Evolutionary conservation across 2,797 vertebrate species (phyloP).

Genomic region (Oryzias sinensis): DNA sequence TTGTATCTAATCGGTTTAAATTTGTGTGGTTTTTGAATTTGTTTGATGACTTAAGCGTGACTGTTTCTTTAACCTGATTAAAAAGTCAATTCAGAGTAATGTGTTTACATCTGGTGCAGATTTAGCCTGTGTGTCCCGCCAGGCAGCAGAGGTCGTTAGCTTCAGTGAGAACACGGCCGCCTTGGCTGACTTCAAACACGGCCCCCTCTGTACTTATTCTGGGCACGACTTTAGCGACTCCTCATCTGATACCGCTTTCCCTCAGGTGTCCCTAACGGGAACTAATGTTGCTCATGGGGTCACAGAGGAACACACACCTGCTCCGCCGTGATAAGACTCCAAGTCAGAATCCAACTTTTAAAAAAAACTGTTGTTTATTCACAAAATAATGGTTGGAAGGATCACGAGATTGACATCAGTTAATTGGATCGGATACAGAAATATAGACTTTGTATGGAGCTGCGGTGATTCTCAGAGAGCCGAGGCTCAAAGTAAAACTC

Average conservation of each 20-base stretch:
- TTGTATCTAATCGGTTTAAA: too few species aligned
- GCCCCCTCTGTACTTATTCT: conserved; percentile 33
- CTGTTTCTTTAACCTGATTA: conserved; percentile 12
- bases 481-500: conserved; percentile 12
- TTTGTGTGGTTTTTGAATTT: too few species aligned
- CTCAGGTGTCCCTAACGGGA: conserved; percentile 39
- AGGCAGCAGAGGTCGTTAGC: conserved; percentile 11
- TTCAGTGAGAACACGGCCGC: conserved; percentile 3
- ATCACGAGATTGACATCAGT: conserved; percentile 30
- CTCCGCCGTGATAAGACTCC: conserved; percentile 29
- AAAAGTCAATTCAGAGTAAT: neutral
- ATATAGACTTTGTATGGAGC: conserved; percentile 12
- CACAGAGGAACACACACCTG: conserved; percentile 24
- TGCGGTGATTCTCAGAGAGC: conserved; percentile 1
- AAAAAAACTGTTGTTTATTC: conserved; percentile 40
- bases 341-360: conserved; percentile 24
- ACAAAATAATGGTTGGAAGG: conserved; percentile 13
- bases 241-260: conserved; percentile 39
- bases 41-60: neutral
- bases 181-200: conserved; percentile 6
- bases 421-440: conserved; percentile 26
- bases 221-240: conserved; percentile 24
- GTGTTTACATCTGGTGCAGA: neutral
- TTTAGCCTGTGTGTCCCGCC: neutral
- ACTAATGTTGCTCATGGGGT: conserved; percentile 39